Conservation (phyloP, 2,113 vertebrate genomes). For the Peucedramus taeniatus region DNA sequence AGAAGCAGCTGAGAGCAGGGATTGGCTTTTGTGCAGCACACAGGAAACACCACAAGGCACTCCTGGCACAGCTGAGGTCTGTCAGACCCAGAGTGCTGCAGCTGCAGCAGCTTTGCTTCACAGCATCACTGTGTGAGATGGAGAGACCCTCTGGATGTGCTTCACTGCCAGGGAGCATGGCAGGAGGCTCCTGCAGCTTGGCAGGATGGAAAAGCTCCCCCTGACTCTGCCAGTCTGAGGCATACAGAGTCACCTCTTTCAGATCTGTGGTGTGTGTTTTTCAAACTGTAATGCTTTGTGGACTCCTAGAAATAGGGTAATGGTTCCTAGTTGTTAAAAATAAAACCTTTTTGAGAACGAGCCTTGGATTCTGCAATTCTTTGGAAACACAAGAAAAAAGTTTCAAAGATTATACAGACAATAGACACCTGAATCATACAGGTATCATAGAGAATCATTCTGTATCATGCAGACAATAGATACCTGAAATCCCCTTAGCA, state of each 20-base stretch:
- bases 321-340: neutral
- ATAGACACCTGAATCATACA: neutral
- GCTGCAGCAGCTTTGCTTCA: neutral
- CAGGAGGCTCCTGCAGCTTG: neutral
- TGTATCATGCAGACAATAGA: neutral
- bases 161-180: neutral
- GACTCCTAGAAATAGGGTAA: neutral
- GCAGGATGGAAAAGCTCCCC: neutral
- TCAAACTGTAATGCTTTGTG: neutral
- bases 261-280: neutral
- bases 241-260: neutral
- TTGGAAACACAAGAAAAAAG: neutral
- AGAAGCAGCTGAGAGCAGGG: neutral
- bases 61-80: neutral
- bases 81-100: neutral
- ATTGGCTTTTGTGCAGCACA: neutral
- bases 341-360: neutral
- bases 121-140: rapidly evolving
- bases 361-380: neutral
- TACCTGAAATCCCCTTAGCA: neutral
- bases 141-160: neutral
- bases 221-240: neutral
- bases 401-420: neutral
- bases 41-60: neutral
- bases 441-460: neutral